A percentile compares a stretch with the other conserved stretches of the same genome.
These are phyloP conservation scores for Fragum fragum DNA, from an alignment of 2,888 invertebrate genomes.

Conservation along the genomic window DNA sequence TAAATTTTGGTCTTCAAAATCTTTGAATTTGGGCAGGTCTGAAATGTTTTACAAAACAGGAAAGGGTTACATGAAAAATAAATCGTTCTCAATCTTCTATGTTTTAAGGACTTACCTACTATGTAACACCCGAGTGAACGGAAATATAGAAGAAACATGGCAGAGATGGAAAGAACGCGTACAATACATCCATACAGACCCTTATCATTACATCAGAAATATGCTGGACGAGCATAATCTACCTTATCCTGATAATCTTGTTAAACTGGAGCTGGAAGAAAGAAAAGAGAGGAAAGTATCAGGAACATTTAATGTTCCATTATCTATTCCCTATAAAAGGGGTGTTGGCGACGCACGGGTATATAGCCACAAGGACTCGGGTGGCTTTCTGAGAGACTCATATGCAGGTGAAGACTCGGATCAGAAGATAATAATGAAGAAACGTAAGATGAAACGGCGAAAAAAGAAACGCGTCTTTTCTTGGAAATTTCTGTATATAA, in stretches of 20 bases:
- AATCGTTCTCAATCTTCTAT: no score
- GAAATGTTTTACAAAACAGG: no score
- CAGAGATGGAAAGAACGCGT: constrained; percentile 46
- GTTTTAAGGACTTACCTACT: constrained; percentile 46
- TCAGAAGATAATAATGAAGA: neutral
- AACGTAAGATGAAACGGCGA: neutral
- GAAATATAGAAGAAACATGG: constrained; percentile 52
- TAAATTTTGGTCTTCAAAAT: no score
- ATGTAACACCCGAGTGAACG: constrained; percentile 51
- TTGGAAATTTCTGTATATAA: constrained; percentile 5
- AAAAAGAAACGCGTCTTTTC: neutral
- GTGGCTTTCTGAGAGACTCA: neutral
- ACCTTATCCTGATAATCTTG: constrained; percentile 49
- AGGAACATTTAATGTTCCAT: neutral
- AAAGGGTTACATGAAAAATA: no score
- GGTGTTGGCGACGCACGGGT: neutral
- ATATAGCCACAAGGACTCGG: neutral
- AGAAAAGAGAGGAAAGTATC: neutral
- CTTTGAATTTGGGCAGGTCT: no score
- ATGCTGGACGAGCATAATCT: constrained; percentile 43
- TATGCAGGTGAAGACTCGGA: neutral
- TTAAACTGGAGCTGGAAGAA: neutral
- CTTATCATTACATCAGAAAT: constrained; percentile 52
- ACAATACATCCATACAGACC: constrained; percentile 46
- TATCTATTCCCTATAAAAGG: neutral